phyloP scores from a whole-genome alignment of 1,140 invertebrate species.

The Eubasilissa regina region DNA sequence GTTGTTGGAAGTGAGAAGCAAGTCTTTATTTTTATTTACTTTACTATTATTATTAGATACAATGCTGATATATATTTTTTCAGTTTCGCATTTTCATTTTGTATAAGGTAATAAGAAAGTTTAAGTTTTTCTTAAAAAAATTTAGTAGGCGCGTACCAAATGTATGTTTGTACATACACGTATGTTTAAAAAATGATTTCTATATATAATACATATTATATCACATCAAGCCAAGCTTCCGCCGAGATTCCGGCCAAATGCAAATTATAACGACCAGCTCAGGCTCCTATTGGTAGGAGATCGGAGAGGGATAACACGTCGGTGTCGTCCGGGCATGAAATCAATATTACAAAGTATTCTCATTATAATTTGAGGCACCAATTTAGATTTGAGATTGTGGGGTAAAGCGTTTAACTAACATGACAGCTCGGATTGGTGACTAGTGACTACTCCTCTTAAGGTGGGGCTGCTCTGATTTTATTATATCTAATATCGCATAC shows the following conservation, averaged over 20 bases:
- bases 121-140: too few species aligned
- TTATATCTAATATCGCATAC: too few species aligned
- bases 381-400: constrained; percentile 54
- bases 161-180: too few species aligned
- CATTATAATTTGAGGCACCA: constrained; percentile 55
- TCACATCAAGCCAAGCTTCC: not conserved
- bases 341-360: constrained; percentile 49
- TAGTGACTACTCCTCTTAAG: constrained; percentile 28
- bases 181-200: too few species aligned
- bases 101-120: too few species aligned
- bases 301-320: constrained; percentile 11
- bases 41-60: too few species aligned
- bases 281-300: constrained; percentile 30
- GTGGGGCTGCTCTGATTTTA: constrained; percentile 13
- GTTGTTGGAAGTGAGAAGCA: too few species aligned
- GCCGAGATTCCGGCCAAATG: not conserved
- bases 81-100: too few species aligned
- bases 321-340: constrained; percentile 42
- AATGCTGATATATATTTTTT: too few species aligned
- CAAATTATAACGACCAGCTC: not conserved
- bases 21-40: too few species aligned
- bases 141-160: too few species aligned
- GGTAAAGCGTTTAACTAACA: constrained; percentile 33
- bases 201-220: too few species aligned
- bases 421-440: constrained; percentile 45